phyloP scores from a whole-genome alignment of 1,140 invertebrate genomes.

The Caerostris extrusa region DNA sequence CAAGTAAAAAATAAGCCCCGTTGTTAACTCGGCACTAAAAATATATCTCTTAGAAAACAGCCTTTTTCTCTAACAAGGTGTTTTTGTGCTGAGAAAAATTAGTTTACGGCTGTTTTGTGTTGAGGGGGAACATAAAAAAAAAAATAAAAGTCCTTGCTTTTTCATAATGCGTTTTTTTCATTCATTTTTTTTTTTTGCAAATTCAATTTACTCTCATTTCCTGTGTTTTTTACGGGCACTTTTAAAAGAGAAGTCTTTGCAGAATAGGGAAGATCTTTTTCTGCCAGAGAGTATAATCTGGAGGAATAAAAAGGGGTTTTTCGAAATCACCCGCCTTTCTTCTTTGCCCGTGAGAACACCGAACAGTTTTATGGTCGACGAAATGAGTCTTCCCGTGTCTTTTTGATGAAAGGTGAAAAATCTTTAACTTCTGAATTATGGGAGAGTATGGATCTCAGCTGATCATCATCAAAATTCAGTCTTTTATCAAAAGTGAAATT shows the following conservation, averaged over 20 bases:
- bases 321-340: no score
- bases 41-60: conserved; percentile 6
- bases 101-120: neutral
- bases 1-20: conserved; percentile 10
- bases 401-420: no score
- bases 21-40: conserved; percentile 31
- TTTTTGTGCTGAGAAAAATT: neutral
- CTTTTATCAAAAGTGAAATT: no score
- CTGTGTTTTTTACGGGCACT: neutral
- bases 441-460: no score
- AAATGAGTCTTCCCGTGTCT: neutral
- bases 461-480: no score
- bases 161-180: neutral
- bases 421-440: no score
- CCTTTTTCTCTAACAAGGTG: neutral
- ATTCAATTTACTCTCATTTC: conserved; percentile 24
- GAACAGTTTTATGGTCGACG: neutral
- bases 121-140: neutral
- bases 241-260: neutral
- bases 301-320: neutral
- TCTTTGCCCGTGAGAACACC: no score
- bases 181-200: neutral
- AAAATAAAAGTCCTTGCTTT: neutral
- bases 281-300: neutral
- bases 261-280: neutral